Percentiles rank a stretch among this genome's conserved stretches.
These are phyloP conservation scores for Podabrus alpinus DNA, from an alignment of 2,888 invertebrate species.

Conservation along the genomic window DNA sequence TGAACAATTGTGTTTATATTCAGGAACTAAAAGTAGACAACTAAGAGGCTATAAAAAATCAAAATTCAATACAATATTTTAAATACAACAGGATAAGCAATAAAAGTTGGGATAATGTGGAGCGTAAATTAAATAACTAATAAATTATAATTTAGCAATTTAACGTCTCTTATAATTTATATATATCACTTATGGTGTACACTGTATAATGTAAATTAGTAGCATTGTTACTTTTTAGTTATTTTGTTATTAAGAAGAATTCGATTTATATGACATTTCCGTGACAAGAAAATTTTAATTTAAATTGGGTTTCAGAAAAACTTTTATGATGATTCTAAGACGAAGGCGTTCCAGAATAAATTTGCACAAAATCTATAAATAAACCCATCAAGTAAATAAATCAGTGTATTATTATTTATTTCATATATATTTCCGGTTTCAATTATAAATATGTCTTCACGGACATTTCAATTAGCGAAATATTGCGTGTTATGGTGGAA, in stretches of 20 bases:
- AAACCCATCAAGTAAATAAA: constrained; percentile 4
- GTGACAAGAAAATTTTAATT: background rate
- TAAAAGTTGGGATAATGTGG: background rate
- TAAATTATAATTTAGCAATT: background rate
- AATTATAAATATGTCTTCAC: constrained; percentile 51
- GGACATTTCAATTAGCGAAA: constrained; percentile 50
- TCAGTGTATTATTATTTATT: constrained; percentile 38
- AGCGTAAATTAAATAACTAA: background rate
- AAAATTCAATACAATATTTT: background rate
- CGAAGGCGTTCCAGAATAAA: background rate
- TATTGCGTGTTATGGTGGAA: constrained; percentile 43
- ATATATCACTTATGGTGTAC: background rate
- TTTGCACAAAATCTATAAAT: background rate
- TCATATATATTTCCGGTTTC: constrained; percentile 47
- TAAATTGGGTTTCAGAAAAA: background rate
- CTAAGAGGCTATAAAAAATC: background rate
- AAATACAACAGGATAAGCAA: background rate
- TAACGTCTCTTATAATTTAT: background rate
- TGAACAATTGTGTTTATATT: background rate
- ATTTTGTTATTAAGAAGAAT: background rate
- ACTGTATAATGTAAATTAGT: background rate
- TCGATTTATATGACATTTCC: background rate
- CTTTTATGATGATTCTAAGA: background rate
- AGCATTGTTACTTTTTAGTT: background rate
- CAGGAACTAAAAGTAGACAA: background rate